Base-by-base conservation (phyloP, 1,140 invertebrate species). In the Lepidostoma basale region DNA sequence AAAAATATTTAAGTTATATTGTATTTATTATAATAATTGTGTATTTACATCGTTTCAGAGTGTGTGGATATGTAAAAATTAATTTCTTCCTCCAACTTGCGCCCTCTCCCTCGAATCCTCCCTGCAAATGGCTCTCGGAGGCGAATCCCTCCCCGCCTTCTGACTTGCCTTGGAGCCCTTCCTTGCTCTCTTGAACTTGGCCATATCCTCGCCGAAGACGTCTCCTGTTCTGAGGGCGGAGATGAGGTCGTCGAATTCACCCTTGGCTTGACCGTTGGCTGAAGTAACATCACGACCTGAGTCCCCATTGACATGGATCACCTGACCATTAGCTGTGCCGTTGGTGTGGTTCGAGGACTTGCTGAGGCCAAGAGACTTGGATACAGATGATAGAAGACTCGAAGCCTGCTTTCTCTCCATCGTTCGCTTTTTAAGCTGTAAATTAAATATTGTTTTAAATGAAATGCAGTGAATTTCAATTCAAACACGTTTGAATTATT, bases 201-300 rank as follows among this genome's bases (percentile, higher is more conserved):
- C 94, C 69, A 98, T 93, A 77, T 98, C 96, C 77, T 98, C 96
- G 0, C 95, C 95, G 77, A 98, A 99, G 0, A 98, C 95, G 77
- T 98, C 97, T 0, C 97, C 97, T 0, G 96, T 98, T 74, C 96
- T 84, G 14, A 99, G 81, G 0, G 97, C 97, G 2, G 95, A 98
- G 75, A 99, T 98, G 26, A 99, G 83, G 81, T 98, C 96, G 77
- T 99, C 97, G 82, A 99, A 99, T 83, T 99, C 97, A 65, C 92
- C 92, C 74, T 94, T 91, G 66, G 88, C 88, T 58, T 85, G 83
- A 22, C 78, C 78, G 23, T 73, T 73, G 25, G 67, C 10, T 14
- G 39, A 42, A 14, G 33, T 76, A 36, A 69, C 69, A 63, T 75
- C 60, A 3, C 33, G 14, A 72, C 73, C 18, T 72, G 73, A 40